Percentiles rank a stretch among this genome's conserved stretches.
Evolutionary conservation across 2,797 vertebrate genomes (phyloP).

Genomic region (Chloroceryle amazona): DNA sequence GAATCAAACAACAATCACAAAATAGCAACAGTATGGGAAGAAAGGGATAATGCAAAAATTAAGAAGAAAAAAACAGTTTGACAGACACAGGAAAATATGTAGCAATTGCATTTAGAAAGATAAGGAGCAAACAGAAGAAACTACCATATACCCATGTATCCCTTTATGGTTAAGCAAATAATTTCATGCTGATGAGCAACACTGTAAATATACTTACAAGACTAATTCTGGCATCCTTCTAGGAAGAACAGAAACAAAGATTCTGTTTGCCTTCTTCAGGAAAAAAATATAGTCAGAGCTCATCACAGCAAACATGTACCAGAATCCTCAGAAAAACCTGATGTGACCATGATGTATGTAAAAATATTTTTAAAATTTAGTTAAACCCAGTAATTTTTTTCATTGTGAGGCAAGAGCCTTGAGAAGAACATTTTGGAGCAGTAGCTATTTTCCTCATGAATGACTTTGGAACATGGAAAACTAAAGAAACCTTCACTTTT

Average conservation of each 20-base stretch:
- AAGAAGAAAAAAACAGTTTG: background rate
- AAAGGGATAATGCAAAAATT: background rate
- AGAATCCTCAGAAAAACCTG: background rate
- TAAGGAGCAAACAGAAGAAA: background rate
- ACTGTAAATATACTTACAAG: background rate
- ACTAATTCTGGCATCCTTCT: background rate
- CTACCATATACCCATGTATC: background rate
- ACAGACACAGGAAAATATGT: background rate
- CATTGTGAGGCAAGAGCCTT: background rate
- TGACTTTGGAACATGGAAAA: background rate
- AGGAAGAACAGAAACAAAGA: background rate
- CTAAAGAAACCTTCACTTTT: background rate
- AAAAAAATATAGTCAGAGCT: background rate
- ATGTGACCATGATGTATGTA: accelerated
- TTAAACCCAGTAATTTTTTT: background rate
- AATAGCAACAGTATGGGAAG: background rate
- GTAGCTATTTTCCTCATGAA: background rate
- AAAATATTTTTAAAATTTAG: background rate
- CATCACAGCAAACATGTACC: background rate
- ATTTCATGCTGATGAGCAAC: background rate
- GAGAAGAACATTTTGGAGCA: background rate
- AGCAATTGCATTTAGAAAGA: constrained; percentile 4
- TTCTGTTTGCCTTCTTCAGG: background rate
- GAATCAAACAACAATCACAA: background rate
- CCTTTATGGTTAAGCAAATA: background rate